Evolutionary conservation across 2,797 vertebrate species (phyloP), one percentile per base, ranked within the genome.

Genomic region (Phoeniculus purpureus): DNA sequence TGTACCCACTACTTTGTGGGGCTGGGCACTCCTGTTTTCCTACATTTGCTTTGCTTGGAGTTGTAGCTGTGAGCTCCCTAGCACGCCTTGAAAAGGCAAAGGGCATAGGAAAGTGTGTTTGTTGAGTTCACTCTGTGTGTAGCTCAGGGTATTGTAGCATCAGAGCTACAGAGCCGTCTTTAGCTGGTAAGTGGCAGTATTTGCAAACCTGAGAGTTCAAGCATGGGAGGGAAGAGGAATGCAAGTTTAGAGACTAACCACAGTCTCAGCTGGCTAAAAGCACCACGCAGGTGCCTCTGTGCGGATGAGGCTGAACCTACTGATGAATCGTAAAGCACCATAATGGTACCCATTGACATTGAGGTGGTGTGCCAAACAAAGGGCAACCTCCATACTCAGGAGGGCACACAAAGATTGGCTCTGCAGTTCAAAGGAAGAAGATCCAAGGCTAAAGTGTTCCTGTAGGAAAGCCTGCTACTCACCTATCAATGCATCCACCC

Each of bases 121-220:
- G 34, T 58, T 71, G 26, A 66, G 55, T 27, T 58, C 4, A n/a
- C 55, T 26, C 40, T n/a, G 51, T 17, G 26, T 45, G 20, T 48
- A 68, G 58, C 75, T 50, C 2, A 2, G 40, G 6, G 48, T 61
- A 61, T 47, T 40, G 75, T 68, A 78, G 34, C 45, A 52, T 43
- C 8, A 8, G 65, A 85, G 37, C 62, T 31, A 90, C 62, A 3
- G 1, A 76, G 51, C 21, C 14, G 43, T 80, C 56, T 68, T 78
- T 76, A 79, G 77, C 74, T 90, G 76, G 23, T 31, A 90, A 87
- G 71, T 64, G 77, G 62, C 72, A 76, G 59, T 11, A n/a, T 86
- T 93, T 94, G 80, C 89, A 89, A 80, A 88, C 68, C 76, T 54
- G 72, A 58, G 66, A 80, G 81, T 29, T 91, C 87, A 92, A 89